Conservation (phyloP, 1,140 invertebrate species). For the Leptonema lineaticorne region DNA sequence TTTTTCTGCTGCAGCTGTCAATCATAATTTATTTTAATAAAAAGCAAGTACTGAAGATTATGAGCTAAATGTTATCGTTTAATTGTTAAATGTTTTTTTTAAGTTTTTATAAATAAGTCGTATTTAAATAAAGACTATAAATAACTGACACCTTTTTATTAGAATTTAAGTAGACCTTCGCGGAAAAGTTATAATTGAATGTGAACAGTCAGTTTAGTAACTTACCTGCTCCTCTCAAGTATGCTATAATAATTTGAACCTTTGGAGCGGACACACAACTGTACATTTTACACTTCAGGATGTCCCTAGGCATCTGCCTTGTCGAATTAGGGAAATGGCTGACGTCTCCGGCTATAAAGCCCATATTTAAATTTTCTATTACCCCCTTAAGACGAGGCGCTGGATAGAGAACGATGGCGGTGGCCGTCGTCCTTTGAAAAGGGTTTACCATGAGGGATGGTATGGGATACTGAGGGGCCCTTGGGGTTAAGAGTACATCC, state of each 20-base stretch:
- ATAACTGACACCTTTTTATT: no score
- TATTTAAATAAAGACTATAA: no score
- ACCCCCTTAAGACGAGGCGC: slow-evolving; percentile 23
- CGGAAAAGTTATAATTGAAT: neutral
- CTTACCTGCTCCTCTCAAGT: slow-evolving; percentile 1
- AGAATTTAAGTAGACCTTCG: no score
- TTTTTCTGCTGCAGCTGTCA: no score
- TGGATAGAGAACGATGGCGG: neutral
- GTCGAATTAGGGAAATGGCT: slow-evolving; percentile 32
- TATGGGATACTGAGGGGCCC: neutral
- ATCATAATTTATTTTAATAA: no score
- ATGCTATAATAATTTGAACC: slow-evolving; percentile 19
- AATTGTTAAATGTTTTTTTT: no score
- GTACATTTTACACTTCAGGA: slow-evolving; percentile 11
- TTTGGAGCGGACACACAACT: neutral
- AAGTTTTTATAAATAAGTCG: no score
- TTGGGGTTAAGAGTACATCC: neutral
- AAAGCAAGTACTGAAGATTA: no score
- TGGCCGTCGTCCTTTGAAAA: neutral
- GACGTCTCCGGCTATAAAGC: slow-evolving; percentile 30
- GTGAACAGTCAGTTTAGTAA: neutral
- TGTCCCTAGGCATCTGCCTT: slow-evolving; percentile 19
- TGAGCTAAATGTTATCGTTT: no score
- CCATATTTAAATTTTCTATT: slow-evolving; percentile 33
- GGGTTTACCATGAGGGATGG: neutral